Evolutionary conservation across 2,113 vertebrate species (phyloP).

Genomic region (Cavia porcellus): DNA sequence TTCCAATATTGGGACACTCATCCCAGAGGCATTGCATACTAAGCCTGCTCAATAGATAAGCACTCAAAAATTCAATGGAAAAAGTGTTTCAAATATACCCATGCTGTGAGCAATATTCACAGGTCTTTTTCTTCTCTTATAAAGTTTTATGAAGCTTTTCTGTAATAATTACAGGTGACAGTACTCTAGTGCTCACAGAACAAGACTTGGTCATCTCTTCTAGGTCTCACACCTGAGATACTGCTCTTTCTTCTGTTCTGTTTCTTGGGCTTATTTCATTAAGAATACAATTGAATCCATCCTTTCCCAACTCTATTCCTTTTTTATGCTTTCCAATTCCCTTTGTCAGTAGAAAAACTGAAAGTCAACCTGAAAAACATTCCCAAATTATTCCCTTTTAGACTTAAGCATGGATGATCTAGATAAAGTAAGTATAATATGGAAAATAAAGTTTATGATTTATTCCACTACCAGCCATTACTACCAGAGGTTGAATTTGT

Average conservation of each 20-base stretch:
- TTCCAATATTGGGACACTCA: background rate
- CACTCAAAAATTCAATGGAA: slow-evolving; percentile 19
- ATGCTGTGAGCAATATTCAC: background rate
- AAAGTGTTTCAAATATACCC: background rate
- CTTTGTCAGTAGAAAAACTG: background rate
- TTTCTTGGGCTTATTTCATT: background rate
- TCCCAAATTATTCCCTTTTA: slow-evolving; percentile 14
- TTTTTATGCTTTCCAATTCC: background rate
- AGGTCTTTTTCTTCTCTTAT: background rate
- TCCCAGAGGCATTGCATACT: background rate
- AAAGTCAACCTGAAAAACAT: background rate
- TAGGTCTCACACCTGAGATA: background rate
- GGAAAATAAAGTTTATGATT: background rate
- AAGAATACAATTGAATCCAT: background rate
- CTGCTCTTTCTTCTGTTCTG: background rate
- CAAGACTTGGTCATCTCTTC: background rate
- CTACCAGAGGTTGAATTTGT: background rate
- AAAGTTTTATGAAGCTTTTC: background rate
- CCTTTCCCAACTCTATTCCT: background rate
- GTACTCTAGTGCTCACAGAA: background rate
- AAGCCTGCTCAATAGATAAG: background rate
- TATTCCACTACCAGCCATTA: background rate
- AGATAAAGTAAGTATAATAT: background rate
- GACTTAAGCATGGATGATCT: background rate
- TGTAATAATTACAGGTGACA: background rate